Conservation (phyloP, 2,888 invertebrate genomes). For the Gisinianus flammeolus region DNA sequence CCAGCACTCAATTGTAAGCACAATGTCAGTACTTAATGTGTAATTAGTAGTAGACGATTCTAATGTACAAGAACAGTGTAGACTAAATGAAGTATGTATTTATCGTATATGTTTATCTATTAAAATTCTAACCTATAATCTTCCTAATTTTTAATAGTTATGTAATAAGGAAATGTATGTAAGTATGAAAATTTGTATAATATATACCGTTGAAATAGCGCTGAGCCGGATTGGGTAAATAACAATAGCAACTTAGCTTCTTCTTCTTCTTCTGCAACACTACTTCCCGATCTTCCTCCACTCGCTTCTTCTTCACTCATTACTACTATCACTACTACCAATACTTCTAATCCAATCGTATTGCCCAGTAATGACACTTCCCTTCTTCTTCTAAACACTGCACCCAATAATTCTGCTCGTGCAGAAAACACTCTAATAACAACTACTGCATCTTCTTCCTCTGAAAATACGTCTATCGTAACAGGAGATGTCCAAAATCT, state of each 20-base stretch:
- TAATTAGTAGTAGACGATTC: too few species aligned
- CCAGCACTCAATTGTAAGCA: too few species aligned
- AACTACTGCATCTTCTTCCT: conserved; percentile 32
- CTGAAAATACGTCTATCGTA: conserved; percentile 27
- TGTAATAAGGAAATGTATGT: not conserved
- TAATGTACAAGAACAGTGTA: too few species aligned
- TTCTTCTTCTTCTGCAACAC: conserved; percentile 32
- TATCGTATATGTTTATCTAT: too few species aligned
- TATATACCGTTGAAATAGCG: conserved; percentile 30
- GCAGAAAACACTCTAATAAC: conserved; percentile 35
- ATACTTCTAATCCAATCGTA: conserved; percentile 31
- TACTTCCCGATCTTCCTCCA: conserved; percentile 30
- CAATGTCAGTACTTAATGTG: too few species aligned
- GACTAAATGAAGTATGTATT: too few species aligned
- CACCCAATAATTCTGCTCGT: not conserved
- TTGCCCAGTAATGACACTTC: conserved; percentile 39
- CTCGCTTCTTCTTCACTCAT: conserved; percentile 29
- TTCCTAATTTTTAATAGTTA: not conserved
- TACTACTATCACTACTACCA: conserved; percentile 22
- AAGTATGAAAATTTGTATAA: not conserved
- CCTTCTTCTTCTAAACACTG: conserved; percentile 27
- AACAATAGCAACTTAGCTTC: too few species aligned
- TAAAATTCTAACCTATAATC: too few species aligned
- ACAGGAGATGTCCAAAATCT: conserved; percentile 37
- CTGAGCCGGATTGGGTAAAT: conserved; percentile 31